Base-by-base conservation (phyloP, 2,888 invertebrate genomes). In the Theretra japonica region DNA sequence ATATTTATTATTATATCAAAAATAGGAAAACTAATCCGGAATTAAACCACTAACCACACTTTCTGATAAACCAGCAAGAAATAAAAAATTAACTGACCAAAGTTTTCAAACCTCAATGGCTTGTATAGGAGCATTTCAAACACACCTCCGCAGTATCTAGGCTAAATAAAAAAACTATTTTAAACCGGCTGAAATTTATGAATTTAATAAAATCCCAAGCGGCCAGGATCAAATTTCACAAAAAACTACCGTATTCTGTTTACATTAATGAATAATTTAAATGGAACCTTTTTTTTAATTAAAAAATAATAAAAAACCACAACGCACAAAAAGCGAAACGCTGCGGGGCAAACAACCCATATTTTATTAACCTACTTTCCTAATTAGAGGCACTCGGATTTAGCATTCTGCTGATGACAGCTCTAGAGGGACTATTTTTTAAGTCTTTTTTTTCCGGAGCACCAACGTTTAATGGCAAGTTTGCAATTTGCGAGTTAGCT, bases 301-400 rank as follows among this genome's bases (percentile, higher is more conserved):
- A 23, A 23, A 48, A 48, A 65, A 58, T 17, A 25, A 23, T 58
- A 58, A 58, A 48, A 65, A 21, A 41, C 19, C 62, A 21, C 23
- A 4, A 4, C 65, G 65, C 48, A 48, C 65, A 65, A 65, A 60
- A 48, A 65, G 15, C 15, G 48, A 23, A 53, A 17, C 65, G 41
- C 65, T 65, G 41, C 48, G 48, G 48, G 48, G 48, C 48, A 65
- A 65, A 48, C 65, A 65, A 65, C 65, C 65, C 65, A 65, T 65
- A 65, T 65, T 65, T 65, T 65, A 65, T 65, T 65, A 65, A 65
- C 65, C 65, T 48, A 48, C 65, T 65, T 65, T 48, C 65, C 65
- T 65, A 65, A 65, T 65, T 65, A 65, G 65, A 23, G 65, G 48
- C 62, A 48, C 48, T 65, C 65, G 48, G 23, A 48, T 65, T 65